A percentile compares a stretch with the other conserved stretches of the same genome.
These are phyloP conservation scores for Gobio gobio DNA, from an alignment of 2,113 vertebrate species.

Conservation along the genomic window DNA sequence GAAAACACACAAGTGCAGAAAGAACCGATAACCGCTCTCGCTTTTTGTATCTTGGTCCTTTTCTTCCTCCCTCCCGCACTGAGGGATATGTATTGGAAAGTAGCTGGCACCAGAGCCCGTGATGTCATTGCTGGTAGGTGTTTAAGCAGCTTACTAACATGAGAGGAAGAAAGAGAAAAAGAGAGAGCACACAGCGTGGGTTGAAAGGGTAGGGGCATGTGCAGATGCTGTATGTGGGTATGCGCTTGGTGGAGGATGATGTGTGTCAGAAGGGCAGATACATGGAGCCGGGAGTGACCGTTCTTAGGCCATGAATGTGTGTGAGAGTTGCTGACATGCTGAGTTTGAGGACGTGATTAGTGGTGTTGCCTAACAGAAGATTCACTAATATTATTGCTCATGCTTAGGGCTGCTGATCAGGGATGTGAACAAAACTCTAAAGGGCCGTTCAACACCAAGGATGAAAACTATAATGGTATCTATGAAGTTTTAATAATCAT, in stretches of 20 bases:
- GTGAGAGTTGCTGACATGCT: slow-evolving; percentile 1
- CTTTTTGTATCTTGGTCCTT: slow-evolving; percentile 57
- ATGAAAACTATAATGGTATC: background rate
- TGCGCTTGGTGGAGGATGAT: slow-evolving; percentile 13
- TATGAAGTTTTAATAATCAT: background rate
- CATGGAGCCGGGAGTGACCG: slow-evolving; percentile 22
- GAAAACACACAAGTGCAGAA: slow-evolving; percentile 59
- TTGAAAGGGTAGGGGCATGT: slow-evolving; percentile 31
- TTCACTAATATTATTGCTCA: background rate
- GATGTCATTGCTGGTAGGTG: slow-evolving; percentile 79
- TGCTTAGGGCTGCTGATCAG: background rate
- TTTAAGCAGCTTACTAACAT: slow-evolving; percentile 78
- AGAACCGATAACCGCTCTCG: slow-evolving; percentile 71
- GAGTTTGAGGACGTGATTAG: slow-evolving; percentile 8
- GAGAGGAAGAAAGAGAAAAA: slow-evolving; percentile 66
- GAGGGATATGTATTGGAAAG: slow-evolving; percentile 56
- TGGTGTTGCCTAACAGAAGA: background rate
- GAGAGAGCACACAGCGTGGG: slow-evolving; percentile 50
- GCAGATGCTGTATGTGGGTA: slow-evolving; percentile 22
- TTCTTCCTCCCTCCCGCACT: slow-evolving; percentile 2
- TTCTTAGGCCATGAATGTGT: background rate
- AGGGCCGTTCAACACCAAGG: background rate
- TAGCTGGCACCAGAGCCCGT: slow-evolving; percentile 69
- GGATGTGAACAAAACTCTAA: background rate
- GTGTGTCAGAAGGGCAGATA: slow-evolving; percentile 37